Conservation (phyloP, 2,797 vertebrate species). For the Bovichtus variegatus region DNA sequence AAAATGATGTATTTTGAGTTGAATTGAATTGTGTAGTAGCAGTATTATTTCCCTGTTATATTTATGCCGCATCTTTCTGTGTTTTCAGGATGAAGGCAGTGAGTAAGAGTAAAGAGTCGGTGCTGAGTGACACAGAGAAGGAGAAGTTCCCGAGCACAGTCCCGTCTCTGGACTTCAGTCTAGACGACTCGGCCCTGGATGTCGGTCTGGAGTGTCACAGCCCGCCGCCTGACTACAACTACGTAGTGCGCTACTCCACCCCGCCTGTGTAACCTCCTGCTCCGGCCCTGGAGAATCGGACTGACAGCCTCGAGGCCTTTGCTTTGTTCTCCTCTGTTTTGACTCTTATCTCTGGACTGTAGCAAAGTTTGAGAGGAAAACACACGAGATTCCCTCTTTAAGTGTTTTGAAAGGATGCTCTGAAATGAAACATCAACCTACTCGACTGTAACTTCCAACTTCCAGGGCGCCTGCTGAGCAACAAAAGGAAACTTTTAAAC, state of each 20-base stretch:
- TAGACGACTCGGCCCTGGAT: constrained; percentile 91
- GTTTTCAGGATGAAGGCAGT: constrained; percentile 87
- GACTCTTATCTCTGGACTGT: constrained; percentile 40
- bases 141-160: constrained; percentile 83
- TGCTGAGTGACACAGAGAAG: constrained; percentile 85
- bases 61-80: constrained; percentile 17
- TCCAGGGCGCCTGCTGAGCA: constrained; percentile 21
- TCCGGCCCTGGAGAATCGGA: constrained; percentile 30
- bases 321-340: constrained; percentile 48
- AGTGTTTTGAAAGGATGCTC: constrained; percentile 34
- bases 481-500: constrained; percentile 49
- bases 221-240: constrained; percentile 94
- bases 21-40: not conserved
- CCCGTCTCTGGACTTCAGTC: constrained; percentile 87
- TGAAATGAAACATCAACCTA: constrained; percentile 35
- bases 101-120: constrained; percentile 93
- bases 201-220: constrained; percentile 92
- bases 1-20: not conserved
- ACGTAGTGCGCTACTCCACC: constrained; percentile 92
- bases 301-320: constrained; percentile 38
- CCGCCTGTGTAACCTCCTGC: constrained; percentile 86
- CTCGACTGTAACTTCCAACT: constrained; percentile 19
- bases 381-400: constrained; percentile 17
- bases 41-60: not conserved
- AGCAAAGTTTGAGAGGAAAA: constrained; percentile 50